Base-by-base conservation (phyloP, 2,888 invertebrate species). In the Lymantria monacha region DNA sequence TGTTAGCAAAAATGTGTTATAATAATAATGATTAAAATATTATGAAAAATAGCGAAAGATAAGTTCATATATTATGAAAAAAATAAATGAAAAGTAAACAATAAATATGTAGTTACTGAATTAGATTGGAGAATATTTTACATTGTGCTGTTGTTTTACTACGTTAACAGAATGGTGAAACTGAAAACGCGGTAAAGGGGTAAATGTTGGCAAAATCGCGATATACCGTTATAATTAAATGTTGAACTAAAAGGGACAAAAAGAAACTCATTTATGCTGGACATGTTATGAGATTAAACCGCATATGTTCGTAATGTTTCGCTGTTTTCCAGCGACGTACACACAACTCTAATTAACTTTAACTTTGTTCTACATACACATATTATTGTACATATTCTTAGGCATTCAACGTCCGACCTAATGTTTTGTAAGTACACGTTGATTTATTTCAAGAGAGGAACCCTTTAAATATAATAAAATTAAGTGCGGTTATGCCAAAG, bases 241-340 rank as follows among this genome's bases (percentile, higher is more conserved):
- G 62, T 64, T 64, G 69, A 75, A 76, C 74, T 71, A 67, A 69
- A 71, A 64, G 60, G 58, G 58, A 54, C 62, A 69, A 74, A 76
- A 78, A 77, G 66, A 74, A 76, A 72, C 72, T 77, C 72, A 74
- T 79, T 77, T 74, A 63, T 59, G 57, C 63, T 45, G 64, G 63
- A 68, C 71, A 67, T 68, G 73, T 74, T 72, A 69, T 68, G 71
- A 72, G 75, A 79, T 80, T 74, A 74, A 70, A 69, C 66, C 63
- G 52, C 58, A 45, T 56, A 50, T 57, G 50, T 43, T 46, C 42
- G 33, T 38, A 50, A 13, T 51, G 44, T 53, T 47, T 41, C 15
- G 36, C 48, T 54, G 49, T 59, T 52, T 52, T 46, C 51, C 44
- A 43, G 48, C 42, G n/a, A 22, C 7, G 43, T 43, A 30, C 30